phyloP scores from a whole-genome alignment of 2,888 invertebrate genomes.

The Agrenia bidenticulata region DNA sequence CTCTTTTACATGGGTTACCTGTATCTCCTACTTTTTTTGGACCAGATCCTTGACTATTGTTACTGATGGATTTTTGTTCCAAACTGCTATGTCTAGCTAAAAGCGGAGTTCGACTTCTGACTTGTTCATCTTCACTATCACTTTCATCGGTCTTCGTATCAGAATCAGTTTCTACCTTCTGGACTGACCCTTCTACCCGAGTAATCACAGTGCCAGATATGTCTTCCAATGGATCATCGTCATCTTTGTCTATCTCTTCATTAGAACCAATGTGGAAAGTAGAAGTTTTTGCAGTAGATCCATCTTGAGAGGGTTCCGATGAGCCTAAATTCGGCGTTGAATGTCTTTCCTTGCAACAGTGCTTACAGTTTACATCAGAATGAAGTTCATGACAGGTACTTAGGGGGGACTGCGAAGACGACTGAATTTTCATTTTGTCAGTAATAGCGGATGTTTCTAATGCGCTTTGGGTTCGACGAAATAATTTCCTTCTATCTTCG shows the following conservation, averaged over 20 bases:
- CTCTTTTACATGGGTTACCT: slow-evolving; percentile 39
- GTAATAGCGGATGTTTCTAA: slow-evolving; percentile 53
- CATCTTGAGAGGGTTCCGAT: not conserved
- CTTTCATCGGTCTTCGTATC: slow-evolving; percentile 33
- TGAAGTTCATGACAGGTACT: slow-evolving; percentile 1
- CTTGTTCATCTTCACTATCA: slow-evolving; percentile 57
- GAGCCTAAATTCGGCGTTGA: slow-evolving; percentile 6
- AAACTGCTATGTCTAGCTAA: slow-evolving; percentile 58
- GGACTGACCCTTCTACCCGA: too few species aligned
- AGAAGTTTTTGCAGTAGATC: not conserved
- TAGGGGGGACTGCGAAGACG: not conserved
- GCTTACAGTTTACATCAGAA: not conserved
- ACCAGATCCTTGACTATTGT: slow-evolving; percentile 37
- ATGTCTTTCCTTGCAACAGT: not conserved
- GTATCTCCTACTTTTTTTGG: slow-evolving; percentile 29
- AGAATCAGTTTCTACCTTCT: slow-evolving; percentile 20
- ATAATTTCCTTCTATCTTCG: slow-evolving; percentile 46
- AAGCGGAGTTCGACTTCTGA: slow-evolving; percentile 70
- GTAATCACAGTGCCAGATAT: not conserved
- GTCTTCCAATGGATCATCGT: not conserved
- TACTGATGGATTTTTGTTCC: slow-evolving; percentile 39
- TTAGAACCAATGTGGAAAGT: slow-evolving; percentile 14
- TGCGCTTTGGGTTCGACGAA: slow-evolving; percentile 55
- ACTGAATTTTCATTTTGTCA: not conserved
- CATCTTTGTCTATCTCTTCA: slow-evolving; percentile 2